Evolutionary conservation across 2,797 vertebrate species (phyloP).

Genomic region (Pseudochirops cupreus): DNA sequence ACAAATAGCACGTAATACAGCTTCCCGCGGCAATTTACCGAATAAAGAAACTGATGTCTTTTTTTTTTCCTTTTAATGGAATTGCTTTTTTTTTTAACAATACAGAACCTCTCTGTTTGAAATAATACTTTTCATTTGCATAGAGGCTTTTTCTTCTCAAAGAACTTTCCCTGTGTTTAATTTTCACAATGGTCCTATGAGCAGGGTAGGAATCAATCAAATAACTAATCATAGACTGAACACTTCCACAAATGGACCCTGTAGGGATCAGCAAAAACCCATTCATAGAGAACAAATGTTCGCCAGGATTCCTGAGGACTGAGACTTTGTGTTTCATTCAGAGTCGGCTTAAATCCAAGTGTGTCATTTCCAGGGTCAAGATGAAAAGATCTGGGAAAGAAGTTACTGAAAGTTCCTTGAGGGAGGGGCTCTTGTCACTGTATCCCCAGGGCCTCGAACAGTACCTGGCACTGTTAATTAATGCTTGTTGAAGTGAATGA

Average conservation of each 20-base stretch:
- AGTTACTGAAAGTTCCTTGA: constrained; percentile 8
- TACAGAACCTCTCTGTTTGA: constrained; percentile 3
- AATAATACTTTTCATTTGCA: background rate
- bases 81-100: constrained; percentile 44
- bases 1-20: constrained; percentile 33
- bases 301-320: constrained; percentile 53
- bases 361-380: constrained; percentile 50
- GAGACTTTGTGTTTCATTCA: constrained; percentile 16
- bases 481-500: background rate
- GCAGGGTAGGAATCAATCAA: constrained; percentile 3
- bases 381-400: constrained; percentile 53
- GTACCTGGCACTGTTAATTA: background rate
- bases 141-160: background rate
- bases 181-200: background rate
- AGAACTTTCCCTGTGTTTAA: background rate
- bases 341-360: constrained; percentile 61
- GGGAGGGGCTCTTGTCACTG: background rate
- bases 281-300: constrained; percentile 63
- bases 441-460: background rate
- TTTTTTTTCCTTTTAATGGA: constrained; percentile 39
- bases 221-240: constrained; percentile 21
- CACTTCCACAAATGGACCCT: constrained; percentile 43
- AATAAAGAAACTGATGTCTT: constrained; percentile 44
- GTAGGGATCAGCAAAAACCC: constrained; percentile 52
- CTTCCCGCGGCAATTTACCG: constrained; percentile 42